A percentile compares a stretch with the other conserved stretches of the same genome.
These are phyloP conservation scores for Bombylius major DNA, from an alignment of 2,888 invertebrate species.

Conservation along the genomic window DNA sequence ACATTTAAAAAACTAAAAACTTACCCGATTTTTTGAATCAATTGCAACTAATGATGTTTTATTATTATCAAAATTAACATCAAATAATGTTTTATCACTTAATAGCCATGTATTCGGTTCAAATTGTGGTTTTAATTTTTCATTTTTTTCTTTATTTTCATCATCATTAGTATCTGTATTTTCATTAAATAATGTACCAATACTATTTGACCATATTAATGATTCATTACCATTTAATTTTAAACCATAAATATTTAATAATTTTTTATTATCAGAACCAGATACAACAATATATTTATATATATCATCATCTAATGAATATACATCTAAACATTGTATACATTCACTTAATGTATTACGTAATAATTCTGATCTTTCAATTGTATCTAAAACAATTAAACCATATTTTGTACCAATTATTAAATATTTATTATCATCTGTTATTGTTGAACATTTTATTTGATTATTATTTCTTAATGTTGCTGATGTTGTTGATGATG, in stretches of 20 bases:
- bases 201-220: constrained; percentile 25
- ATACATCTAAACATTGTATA: constrained; percentile 31
- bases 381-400: constrained; percentile 26
- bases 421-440: constrained; percentile 25
- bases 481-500: constrained; percentile 14
- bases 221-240: constrained; percentile 16
- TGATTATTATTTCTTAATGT: background rate
- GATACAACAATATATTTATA: constrained; percentile 31
- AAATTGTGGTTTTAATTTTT: constrained; percentile 15
- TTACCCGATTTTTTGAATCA: constrained; percentile 28
- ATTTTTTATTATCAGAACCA: constrained; percentile 23
- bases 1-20: constrained; percentile 5
- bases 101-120: constrained; percentile 27
- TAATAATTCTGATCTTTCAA: constrained; percentile 19
- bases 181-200: constrained; percentile 14
- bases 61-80: constrained; percentile 18
- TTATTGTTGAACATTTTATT: constrained; percentile 24
- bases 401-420: constrained; percentile 32
- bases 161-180: background rate
- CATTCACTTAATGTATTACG: constrained; percentile 29
- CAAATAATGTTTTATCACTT: constrained; percentile 22
- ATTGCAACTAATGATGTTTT: constrained; percentile 22
- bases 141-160: too few species aligned
- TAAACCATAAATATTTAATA: constrained; percentile 28
- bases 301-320: constrained; percentile 22